These are phyloP conservation scores for Melanaphis sacchari DNA, from an alignment of 1,140 invertebrate species.

Conservation along the genomic window DNA sequence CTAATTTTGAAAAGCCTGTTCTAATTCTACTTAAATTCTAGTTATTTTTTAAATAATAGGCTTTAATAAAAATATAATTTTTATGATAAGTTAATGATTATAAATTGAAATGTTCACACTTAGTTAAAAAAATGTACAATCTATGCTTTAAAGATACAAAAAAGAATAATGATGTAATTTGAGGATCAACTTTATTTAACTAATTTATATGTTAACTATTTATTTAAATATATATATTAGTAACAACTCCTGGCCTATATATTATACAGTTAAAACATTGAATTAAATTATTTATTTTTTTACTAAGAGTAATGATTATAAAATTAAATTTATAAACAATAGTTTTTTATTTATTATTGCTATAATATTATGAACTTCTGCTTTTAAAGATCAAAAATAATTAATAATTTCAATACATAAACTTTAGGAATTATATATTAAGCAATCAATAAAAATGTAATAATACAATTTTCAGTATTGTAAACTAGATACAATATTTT, in stretches of 20 bases:
- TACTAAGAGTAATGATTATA: neutral
- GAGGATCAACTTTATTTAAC: neutral
- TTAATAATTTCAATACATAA: neutral
- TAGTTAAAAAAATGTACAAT: neutral
- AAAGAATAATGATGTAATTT: neutral
- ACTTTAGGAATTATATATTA: neutral
- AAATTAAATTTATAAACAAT: neutral
- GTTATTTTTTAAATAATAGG: neutral
- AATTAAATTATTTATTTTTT: neutral
- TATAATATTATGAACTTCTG: neutral
- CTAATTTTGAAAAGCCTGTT: too few relatives aligned
- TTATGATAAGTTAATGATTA: too few relatives aligned
- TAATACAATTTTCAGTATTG: neutral
- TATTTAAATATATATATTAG: too few relatives aligned
- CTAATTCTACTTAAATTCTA: neutral
- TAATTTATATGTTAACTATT: neutral
- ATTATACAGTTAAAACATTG: neutral
- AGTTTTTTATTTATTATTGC: neutral
- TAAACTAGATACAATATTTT: neutral
- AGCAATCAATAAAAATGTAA: neutral
- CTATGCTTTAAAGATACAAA: neutral
- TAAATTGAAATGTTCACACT: neutral
- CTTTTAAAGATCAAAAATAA: neutral
- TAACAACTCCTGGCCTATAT: neutral
- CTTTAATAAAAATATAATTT: neutral